These are phyloP conservation scores for Pangasius larnaudii DNA, from an alignment of 2,797 vertebrate genomes.

Conservation along the genomic window DNA sequence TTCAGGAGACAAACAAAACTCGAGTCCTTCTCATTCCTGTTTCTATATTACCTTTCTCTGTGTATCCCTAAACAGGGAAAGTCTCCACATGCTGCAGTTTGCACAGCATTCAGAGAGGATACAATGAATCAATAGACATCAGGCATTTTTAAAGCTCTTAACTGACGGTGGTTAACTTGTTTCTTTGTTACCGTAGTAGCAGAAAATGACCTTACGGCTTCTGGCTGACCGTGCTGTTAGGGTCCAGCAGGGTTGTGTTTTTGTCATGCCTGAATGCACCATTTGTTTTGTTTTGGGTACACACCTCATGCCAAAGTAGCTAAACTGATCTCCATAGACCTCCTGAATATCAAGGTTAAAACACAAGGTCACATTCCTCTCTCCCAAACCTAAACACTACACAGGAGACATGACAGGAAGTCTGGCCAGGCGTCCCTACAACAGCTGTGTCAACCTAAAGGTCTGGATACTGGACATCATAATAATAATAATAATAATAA, in stretches of 20 bases:
- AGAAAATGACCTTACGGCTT: background rate
- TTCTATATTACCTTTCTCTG: background rate
- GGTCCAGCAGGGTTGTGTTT: constrained; percentile 1
- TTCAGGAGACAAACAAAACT: constrained; percentile 21
- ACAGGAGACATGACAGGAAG: constrained; percentile 12
- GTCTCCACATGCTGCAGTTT: background rate
- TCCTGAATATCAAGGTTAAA: constrained; percentile 34
- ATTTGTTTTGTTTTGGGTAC: constrained; percentile 34
- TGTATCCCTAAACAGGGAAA: background rate
- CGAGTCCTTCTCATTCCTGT: background rate
- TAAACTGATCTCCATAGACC: constrained; percentile 19
- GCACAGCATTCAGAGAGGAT: background rate
- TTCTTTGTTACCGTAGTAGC: background rate
- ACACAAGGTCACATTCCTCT: constrained; percentile 48
- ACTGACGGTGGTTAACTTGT: background rate
- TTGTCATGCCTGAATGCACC: constrained; percentile 21
- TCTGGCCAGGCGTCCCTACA: background rate
- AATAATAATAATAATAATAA: background rate
- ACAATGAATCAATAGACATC: background rate
- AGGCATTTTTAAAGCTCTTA: background rate
- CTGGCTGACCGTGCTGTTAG: background rate
- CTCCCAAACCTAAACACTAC: constrained; percentile 32
- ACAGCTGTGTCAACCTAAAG: background rate
- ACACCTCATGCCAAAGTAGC: constrained; percentile 32
- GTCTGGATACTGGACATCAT: background rate